Percentiles rank a stretch among this genome's conserved stretches.
These are phyloP conservation scores for Pogona vitticeps DNA, from an alignment of 2,113 vertebrate genomes.

Conservation along the genomic window DNA sequence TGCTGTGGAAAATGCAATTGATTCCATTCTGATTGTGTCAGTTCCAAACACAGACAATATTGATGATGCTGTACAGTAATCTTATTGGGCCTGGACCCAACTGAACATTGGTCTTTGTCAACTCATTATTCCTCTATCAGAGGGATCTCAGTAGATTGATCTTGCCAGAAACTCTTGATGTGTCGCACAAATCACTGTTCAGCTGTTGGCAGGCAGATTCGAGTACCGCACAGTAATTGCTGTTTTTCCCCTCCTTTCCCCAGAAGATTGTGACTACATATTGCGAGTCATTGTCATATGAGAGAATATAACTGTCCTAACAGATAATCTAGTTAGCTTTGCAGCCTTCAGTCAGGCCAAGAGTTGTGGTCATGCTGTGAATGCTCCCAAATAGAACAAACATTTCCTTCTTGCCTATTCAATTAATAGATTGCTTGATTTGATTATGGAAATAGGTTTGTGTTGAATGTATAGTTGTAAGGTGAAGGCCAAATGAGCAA, in stretches of 20 bases:
- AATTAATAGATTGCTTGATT: slow-evolving; percentile 47
- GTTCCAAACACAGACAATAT: slow-evolving; percentile 82
- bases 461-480: slow-evolving; percentile 42
- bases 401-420: slow-evolving; percentile 13
- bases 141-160: slow-evolving; percentile 82
- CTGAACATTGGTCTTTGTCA: slow-evolving; percentile 82
- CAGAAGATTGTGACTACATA: slow-evolving; percentile 75
- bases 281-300: slow-evolving; percentile 74
- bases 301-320: slow-evolving; percentile 70
- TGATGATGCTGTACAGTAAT: slow-evolving; percentile 82
- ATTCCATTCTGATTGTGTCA: slow-evolving; percentile 81
- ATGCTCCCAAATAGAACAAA: slow-evolving; percentile 50
- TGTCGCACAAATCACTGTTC: slow-evolving; percentile 84
- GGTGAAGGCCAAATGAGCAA: accelerated
- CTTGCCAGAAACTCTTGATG: slow-evolving; percentile 80
- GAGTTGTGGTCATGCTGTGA: slow-evolving; percentile 43
- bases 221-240: slow-evolving; percentile 82
- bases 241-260: slow-evolving; percentile 57
- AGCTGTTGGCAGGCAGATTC: slow-evolving; percentile 82
- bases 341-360: slow-evolving; percentile 47
- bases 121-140: slow-evolving; percentile 85
- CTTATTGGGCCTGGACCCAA: slow-evolving; percentile 81
- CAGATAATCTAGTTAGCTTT: slow-evolving; percentile 64
- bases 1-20: slow-evolving; percentile 80
- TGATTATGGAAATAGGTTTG: slow-evolving; percentile 30